phyloP scores from a whole-genome alignment of 2,888 invertebrate genomes.

The Spicauda simplicius region DNA sequence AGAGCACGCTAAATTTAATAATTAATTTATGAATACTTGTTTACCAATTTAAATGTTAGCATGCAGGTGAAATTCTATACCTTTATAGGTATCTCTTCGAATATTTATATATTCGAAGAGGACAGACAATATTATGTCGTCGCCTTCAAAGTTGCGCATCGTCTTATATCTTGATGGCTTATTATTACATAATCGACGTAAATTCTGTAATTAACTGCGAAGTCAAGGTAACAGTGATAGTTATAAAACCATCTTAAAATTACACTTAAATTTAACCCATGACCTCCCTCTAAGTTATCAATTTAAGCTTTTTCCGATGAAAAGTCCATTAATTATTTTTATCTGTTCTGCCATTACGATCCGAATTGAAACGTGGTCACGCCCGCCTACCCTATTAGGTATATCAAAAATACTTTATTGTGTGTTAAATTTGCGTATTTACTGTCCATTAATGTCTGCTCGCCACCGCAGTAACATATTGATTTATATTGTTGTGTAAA shows the following conservation, averaged over 20 bases:
- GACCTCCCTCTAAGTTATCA: background rate
- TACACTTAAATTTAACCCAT: background rate
- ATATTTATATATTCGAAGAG: too few relatives aligned
- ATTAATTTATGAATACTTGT: too few relatives aligned
- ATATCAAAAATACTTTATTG: constrained; percentile 38
- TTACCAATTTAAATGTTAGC: too few relatives aligned
- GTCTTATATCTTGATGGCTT: too few relatives aligned
- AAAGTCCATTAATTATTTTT: constrained; percentile 54
- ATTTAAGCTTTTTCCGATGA: constrained; percentile 46
- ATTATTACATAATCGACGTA: too few relatives aligned
- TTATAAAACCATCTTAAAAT: background rate
- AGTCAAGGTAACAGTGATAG: too few relatives aligned
- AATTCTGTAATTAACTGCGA: too few relatives aligned
- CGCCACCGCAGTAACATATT: constrained; percentile 3
- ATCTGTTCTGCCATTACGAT: constrained; percentile 48
- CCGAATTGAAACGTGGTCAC: constrained; percentile 44
- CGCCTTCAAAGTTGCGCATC: too few relatives aligned
- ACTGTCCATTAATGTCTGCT: background rate
- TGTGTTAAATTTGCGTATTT: constrained; percentile 19
- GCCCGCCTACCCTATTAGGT: constrained; percentile 38
- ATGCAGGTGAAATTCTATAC: too few relatives aligned
- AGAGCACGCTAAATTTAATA: too few relatives aligned
- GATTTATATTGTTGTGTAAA: background rate
- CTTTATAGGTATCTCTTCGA: too few relatives aligned
- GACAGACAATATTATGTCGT: too few relatives aligned